Base-by-base conservation (phyloP, 2,113 vertebrate genomes). In the Laticauda colubrina region DNA sequence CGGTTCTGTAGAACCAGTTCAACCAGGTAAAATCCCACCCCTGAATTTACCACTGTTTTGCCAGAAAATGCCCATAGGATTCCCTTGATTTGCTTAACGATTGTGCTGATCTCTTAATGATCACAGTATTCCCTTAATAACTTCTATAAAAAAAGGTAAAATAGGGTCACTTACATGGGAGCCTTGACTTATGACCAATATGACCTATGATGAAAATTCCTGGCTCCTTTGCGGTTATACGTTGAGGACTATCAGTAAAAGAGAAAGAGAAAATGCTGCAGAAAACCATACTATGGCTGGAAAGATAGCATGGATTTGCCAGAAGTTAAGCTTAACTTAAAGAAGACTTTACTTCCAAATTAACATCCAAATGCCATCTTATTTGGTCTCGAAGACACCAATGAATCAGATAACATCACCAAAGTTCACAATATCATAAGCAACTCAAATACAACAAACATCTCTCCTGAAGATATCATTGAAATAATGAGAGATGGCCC, bases 21-120 rank as follows among this genome's bases (percentile, higher is more conserved):
- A 5, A 48, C 48, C 48, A 48, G 5, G 7, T 48, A 48, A 7
- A 51, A 51, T 51, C 48, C 1, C 48, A 51, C 48, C 48, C 48
- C 48, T 51, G 48, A 9, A 26, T 59, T 57, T 61, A 29, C 8
- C 1, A 61, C 59, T 61, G 8, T 61, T 61, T 61, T 61, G 59
- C 24, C 24, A 29, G 59, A 61, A 61, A 61, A 61, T 10, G 11
- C 59, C 24, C 59, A 0, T 11, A 61, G 59, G 24, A 61, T 61
- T 61, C 10, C 10, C 11, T 64, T 64, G 26, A 12, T 10, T 64
- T 3, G 0, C 3, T 64, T 64, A 64, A 64, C 3, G 26, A 29
- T 11, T 0, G 0, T 29, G 26, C 59, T 26, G 0, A 29, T 4
- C 3, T 4, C 26, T 64, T 64, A 12, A 29, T 29, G 59, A 11